phyloP scores from a whole-genome alignment of 2,113 vertebrate species.

The Hylia prasina region DNA sequence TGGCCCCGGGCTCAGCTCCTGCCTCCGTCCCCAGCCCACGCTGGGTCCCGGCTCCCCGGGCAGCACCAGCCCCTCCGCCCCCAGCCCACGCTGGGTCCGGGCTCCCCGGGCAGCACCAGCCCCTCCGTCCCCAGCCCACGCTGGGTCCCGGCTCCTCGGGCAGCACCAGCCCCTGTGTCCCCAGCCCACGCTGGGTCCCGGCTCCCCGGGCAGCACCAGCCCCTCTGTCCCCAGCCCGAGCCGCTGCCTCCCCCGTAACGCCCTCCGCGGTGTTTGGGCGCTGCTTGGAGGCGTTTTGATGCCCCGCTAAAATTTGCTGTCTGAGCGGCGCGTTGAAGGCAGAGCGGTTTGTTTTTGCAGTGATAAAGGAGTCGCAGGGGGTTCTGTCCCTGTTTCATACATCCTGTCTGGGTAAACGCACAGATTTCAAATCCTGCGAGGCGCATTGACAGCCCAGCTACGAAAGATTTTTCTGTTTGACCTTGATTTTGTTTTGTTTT shows the following conservation, averaged over 20 bases:
- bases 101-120: not conserved
- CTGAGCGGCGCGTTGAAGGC: not conserved
- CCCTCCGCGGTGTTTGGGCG: not conserved
- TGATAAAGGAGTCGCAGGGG: not conserved
- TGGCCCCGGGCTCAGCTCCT: not conserved
- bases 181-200: not conserved
- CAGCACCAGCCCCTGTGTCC: not conserved
- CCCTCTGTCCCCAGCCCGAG: not conserved
- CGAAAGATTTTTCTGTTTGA: slow-evolving; percentile 42
- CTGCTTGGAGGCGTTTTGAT: not conserved
- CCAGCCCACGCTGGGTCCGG: not conserved
- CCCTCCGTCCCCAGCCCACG: not conserved
- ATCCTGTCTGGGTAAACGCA: slow-evolving; percentile 11
- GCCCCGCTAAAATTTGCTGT: not conserved
- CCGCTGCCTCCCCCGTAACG: not conserved
- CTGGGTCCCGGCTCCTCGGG: not conserved
- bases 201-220: not conserved
- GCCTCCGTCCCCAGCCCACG: slow-evolving; percentile 16
- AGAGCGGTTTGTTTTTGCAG: not conserved
- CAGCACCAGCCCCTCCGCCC: not conserved
- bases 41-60: not conserved
- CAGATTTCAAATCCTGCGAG: not conserved
- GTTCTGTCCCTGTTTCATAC: not conserved
- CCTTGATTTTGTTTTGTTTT: slow-evolving; percentile 63
- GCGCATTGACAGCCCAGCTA: not conserved